Base-by-base conservation (phyloP, 1,140 invertebrate genomes). In the Bombus sylvicola region DNA sequence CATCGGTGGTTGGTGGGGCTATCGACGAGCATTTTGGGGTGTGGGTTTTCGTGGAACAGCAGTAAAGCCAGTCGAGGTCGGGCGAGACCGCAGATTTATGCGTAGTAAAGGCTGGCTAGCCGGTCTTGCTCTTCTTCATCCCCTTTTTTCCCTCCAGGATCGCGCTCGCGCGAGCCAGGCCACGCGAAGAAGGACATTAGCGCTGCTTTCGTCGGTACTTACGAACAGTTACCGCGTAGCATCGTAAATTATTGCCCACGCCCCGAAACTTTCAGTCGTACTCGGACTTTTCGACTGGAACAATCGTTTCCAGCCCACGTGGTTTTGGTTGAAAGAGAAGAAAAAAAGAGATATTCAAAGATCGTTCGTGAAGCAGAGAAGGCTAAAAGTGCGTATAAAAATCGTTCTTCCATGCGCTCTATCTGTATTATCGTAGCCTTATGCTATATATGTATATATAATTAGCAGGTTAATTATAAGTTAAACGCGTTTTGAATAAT, bases 171-270 rank as follows among this genome's bases (percentile, higher is more conserved):
- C 79, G 37, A n/a, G 41, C n/a, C 41, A 18, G n/a, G 71, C 57
- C 77, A 74, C 87, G 88, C 87, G 89, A 89, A 89, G 89, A 88
- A 87, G 89, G 93, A 89, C 90, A 93, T 93, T 93, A 94, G 93
- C 89, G 90, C 89, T 91, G 86, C 86, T 92, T 85, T 86, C 92
- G 89, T 87, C 89, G 89, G 93, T 94, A 94, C 94, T 94, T 94
- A 94, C 92, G 87, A 92, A 94, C 92, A 93, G 93, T 94, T 94
- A 39, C 92, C 89, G 89, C 47, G 74, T 89, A 93, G 92, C 87
- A 92, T 94, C 94, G 92, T 95, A 94, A 95, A 94, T 95, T 94
- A 94, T 93, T 93, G 85, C 91, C 92, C 93, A 94, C 93, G 93
- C 94, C 92, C 92, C 90, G 80, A 92, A 93, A 93, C 88, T 94